Evolutionary conservation across 2,797 vertebrate species (phyloP).

Genomic region (Glyptemys insculpta): DNA sequence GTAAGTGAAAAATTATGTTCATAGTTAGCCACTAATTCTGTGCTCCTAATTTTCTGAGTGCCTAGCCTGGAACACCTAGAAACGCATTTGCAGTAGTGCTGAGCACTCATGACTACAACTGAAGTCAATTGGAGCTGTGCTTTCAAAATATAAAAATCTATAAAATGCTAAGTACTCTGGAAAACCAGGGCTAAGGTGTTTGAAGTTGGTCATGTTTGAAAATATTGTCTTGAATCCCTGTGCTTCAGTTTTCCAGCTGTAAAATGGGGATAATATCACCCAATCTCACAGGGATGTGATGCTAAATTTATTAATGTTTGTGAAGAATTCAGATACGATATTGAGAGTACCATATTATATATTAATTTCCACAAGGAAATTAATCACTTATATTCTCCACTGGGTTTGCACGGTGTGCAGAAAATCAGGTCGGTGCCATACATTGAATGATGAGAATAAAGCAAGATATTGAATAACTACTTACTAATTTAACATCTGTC

Average conservation of each 20-base stretch:
- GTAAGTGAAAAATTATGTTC: too few species aligned
- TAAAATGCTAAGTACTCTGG: not conserved
- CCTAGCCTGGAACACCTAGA: not conserved
- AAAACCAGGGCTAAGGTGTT: not conserved
- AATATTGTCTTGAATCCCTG: not conserved
- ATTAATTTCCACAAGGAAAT: not conserved
- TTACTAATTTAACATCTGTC: not conserved
- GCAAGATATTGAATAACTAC: not conserved
- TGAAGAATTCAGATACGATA: not conserved
- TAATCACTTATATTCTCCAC: not conserved
- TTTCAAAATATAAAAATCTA: not conserved
- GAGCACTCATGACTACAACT: not conserved
- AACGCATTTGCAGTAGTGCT: not conserved
- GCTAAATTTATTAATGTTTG: not conserved
- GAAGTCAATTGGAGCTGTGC: not conserved
- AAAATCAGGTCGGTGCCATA: not conserved
- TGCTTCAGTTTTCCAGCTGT: not conserved
- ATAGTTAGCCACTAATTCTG: not conserved
- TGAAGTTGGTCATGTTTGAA: not conserved
- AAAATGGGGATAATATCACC: not conserved
- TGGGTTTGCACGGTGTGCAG: not conserved
- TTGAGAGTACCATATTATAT: not conserved
- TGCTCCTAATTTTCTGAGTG: not conserved
- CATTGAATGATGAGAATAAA: not conserved
- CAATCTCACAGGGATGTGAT: not conserved